Evolutionary conservation across 1,140 invertebrate species (phyloP).

Genomic region (Doryteuthis pealeii): DNA sequence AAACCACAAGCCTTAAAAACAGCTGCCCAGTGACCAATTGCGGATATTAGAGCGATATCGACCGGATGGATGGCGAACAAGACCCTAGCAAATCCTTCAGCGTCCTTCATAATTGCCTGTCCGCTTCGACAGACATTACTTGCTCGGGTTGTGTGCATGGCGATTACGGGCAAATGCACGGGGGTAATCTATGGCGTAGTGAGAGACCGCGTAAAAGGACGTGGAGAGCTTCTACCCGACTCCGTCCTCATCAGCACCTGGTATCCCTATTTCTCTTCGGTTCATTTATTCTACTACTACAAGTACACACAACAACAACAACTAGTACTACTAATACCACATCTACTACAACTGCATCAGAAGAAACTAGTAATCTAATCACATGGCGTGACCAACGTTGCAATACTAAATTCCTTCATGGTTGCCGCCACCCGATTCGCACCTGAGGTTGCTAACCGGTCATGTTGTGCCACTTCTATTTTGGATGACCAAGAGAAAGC

Average conservation of each 20-base stretch:
- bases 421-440: slow-evolving; percentile 67
- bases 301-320: too few relatives aligned
- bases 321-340: neutral
- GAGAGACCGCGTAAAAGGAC: slow-evolving; percentile 41
- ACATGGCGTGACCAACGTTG: slow-evolving; percentile 87
- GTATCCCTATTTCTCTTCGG: neutral
- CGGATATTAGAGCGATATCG: slow-evolving; percentile 66
- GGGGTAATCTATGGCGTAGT: slow-evolving; percentile 78
- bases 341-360: slow-evolving; percentile 43
- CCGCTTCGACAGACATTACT: slow-evolving; percentile 64
- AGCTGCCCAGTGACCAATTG: slow-evolving; percentile 69
- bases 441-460: slow-evolving; percentile 73
- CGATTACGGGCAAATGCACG: slow-evolving; percentile 75
- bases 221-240: slow-evolving; percentile 30
- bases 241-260: slow-evolving; percentile 13
- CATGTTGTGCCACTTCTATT: slow-evolving; percentile 82
- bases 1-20: slow-evolving; percentile 62
- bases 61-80: slow-evolving; percentile 75
- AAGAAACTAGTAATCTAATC: slow-evolving; percentile 71
- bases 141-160: slow-evolving; percentile 62
- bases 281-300: too few relatives aligned
- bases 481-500: slow-evolving; percentile 71
- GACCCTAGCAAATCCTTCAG: slow-evolving; percentile 79
- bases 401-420: slow-evolving; percentile 71
- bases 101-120: slow-evolving; percentile 75